phyloP scores from a whole-genome alignment of 2,797 vertebrate genomes.

The Neopelma chrysocephalum region DNA sequence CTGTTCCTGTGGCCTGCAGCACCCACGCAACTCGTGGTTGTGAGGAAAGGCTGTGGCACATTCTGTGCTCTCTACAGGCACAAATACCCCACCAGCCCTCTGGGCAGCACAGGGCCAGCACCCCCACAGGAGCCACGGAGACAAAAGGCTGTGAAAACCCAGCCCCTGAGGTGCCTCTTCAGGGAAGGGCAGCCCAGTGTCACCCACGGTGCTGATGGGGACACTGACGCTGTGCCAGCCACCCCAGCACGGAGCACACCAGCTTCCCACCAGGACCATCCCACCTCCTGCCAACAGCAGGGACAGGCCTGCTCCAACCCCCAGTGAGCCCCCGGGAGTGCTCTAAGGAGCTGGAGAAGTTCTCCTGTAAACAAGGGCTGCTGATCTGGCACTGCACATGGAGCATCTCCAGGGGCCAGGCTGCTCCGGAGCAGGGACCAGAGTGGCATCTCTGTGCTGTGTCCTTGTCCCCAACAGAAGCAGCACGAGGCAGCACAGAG shows the following conservation, averaged over 20 bases:
- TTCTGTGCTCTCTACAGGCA: neutral
- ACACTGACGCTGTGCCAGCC: neutral
- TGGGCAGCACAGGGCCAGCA: neutral
- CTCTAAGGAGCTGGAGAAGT: neutral
- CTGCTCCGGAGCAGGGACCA: neutral
- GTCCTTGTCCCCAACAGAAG: neutral
- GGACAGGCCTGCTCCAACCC: neutral
- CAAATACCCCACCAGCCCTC: neutral
- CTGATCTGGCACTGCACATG: neutral
- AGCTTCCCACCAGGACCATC: neutral
- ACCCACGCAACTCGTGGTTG: neutral
- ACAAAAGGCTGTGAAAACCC: neutral
- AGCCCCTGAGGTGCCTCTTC: neutral
- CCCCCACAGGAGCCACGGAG: neutral
- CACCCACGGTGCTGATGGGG: neutral
- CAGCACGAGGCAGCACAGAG: neutral
- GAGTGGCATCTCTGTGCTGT: neutral
- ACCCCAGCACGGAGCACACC: rapidly evolving
- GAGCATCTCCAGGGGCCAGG: neutral
- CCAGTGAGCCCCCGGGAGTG: neutral
- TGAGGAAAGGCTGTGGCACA: neutral
- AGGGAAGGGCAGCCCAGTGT: neutral
- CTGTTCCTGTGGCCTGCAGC: neutral
- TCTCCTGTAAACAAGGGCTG: neutral
- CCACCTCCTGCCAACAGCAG: neutral